Evolutionary conservation across 2,113 vertebrate species (phyloP), one percentile per base, ranked within the genome.

Genomic region (Collichthys lucidus): DNA sequence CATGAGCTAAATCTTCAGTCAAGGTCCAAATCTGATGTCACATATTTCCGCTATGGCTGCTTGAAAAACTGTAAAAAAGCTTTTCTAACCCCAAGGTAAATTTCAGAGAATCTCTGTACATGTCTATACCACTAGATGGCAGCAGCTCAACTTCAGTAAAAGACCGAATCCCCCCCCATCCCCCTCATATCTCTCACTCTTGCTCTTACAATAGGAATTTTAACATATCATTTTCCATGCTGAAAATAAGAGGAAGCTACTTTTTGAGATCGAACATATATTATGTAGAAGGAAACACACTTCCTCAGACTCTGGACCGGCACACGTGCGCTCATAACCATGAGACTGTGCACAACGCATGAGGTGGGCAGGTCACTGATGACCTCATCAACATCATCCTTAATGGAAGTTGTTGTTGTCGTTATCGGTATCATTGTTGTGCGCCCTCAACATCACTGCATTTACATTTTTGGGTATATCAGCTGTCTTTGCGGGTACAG

Each of bases 101-200:
- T 60, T 63, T 40, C 52, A 62, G 4, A 59, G 16, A 26, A 66
- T 29, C 20, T 35, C 65, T 73, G 64, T 68, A 31, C 47, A 47
- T 11, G 2, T 22, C 2, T 83, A 4, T 83, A 73, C 93, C 95
- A 96, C 95, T 95, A 96, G 95, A 97, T 96, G 96, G 95, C 95
- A 95, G 95, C 94, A 97, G 94, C 49, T 93, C 89, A 93, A 92
- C 92, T 96, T 93, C 69, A 69, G 90, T 91, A n/a, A 88, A 87
- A 72, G 3, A 59, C 47, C 4, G 0, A 24, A 11, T n/a, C 16
- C 42, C 53, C 15, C 4, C 53, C 17, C 42, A 42, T 31, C 20
- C 20, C 17, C 44, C 50, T 46, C 20, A 6, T 22, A 16, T 60
- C 53, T 62, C 74, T 70, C 16, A 19, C 62, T 35, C 50, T 61